A percentile compares a stretch with the other conserved stretches of the same genome.
Evolutionary conservation across 2,797 vertebrate species (phyloP).

Genomic region (Meda fulgida): DNA sequence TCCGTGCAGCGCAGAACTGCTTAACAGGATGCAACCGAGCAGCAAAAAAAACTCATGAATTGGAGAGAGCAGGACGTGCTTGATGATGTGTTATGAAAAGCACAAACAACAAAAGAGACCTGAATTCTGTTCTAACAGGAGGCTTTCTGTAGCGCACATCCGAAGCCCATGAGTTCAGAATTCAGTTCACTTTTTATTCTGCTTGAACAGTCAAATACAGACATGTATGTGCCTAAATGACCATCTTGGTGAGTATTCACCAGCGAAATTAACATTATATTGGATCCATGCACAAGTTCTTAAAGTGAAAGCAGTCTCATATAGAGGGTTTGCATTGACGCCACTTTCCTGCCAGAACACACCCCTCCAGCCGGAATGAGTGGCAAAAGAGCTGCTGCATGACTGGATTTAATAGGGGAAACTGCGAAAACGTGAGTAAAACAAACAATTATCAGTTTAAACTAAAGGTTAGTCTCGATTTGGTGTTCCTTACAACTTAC

Average conservation of each 20-base stretch:
- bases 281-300: not conserved
- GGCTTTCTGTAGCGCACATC: not conserved
- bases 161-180: not conserved
- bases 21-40: too few relatives aligned
- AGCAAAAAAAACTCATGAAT: too few relatives aligned
- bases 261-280: not conserved
- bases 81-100: too few relatives aligned
- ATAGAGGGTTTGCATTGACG: not conserved
- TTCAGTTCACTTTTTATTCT: not conserved
- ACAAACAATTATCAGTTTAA: too few relatives aligned
- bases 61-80: too few relatives aligned
- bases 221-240: not conserved
- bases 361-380: too few relatives aligned
- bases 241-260: not conserved
- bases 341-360: too few relatives aligned
- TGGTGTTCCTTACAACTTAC: too few relatives aligned
- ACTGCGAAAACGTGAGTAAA: too few relatives aligned
- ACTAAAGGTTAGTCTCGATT: too few relatives aligned
- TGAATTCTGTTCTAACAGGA: not conserved
- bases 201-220: not conserved
- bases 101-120: not conserved
- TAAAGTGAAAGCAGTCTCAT: not conserved
- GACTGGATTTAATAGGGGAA: too few relatives aligned
- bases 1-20: not conserved
- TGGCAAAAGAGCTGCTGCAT: too few relatives aligned